Conservation (phyloP, 2,888 invertebrate species). For the Stictocephala bisonia region DNA sequence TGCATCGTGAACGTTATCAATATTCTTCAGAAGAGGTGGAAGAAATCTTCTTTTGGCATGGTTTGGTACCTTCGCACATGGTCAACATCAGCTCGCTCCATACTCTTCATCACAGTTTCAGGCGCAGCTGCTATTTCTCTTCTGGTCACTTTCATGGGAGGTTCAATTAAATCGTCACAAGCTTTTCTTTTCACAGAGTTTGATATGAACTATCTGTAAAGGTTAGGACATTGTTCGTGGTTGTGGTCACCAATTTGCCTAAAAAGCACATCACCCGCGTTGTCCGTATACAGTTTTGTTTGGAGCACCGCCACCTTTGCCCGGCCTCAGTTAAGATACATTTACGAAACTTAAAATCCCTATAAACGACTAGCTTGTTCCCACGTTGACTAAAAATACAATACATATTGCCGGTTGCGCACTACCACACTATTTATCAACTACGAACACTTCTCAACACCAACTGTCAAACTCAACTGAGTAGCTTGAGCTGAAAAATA, state of each 20-base stretch:
- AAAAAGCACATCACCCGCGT: constrained; percentile 2
- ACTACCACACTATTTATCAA: no score
- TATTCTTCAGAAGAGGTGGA: background rate
- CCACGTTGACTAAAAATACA: constrained; percentile 14
- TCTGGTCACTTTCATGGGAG: constrained; percentile 7
- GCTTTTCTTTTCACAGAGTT: constrained; percentile 11
- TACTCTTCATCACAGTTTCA: background rate
- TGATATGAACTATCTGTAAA: constrained; percentile 22
- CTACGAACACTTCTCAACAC: no score
- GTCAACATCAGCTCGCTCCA: constrained; percentile 8
- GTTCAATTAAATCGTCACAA: background rate
- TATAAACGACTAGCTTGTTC: constrained; percentile 10
- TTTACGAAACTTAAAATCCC: constrained; percentile 12
- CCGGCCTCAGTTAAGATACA: background rate
- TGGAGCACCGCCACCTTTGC: constrained; percentile 15
- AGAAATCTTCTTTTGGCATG: background rate
- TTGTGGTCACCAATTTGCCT: constrained; percentile 14
- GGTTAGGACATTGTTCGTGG: constrained; percentile 8
- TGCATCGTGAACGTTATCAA: constrained; percentile 14
- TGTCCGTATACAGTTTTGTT: background rate
- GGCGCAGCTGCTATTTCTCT: constrained; percentile 18
- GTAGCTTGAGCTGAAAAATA: no score
- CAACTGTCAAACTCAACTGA: no score
- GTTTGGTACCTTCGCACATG: constrained; percentile 16
- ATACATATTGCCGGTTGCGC: constrained; percentile 31